Evolutionary conservation across 1,140 invertebrate genomes (phyloP).

Genomic region (Palaemon carinicauda): DNA sequence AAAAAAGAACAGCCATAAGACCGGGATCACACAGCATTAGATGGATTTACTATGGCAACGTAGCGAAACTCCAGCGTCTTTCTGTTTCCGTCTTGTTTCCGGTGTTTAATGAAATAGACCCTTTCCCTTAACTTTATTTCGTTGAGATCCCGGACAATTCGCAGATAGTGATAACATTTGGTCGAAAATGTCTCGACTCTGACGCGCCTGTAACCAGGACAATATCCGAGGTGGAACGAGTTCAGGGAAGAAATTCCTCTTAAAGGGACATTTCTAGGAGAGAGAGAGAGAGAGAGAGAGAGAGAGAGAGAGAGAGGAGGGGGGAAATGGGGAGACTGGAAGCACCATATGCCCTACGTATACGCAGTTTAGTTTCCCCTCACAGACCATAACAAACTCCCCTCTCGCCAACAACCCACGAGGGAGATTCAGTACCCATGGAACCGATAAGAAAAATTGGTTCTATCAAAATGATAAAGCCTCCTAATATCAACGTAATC

Average conservation of each 20-base stretch:
- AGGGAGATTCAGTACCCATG: conserved; percentile 31
- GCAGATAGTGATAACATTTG: too few species aligned
- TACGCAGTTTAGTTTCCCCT: conserved; percentile 32
- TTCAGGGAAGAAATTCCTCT: too few species aligned
- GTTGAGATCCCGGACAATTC: background rate
- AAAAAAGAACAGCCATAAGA: too few species aligned
- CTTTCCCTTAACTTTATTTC: background rate
- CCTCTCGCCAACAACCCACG: conserved; percentile 37
- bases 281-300: conserved; percentile 39
- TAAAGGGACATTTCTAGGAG: background rate
- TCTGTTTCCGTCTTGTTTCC: background rate
- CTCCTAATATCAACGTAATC: conserved; percentile 54
- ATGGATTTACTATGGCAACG: too few species aligned
- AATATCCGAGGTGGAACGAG: too few species aligned
- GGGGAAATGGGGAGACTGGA: background rate
- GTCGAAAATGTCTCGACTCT: too few species aligned
- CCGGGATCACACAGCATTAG: too few species aligned
- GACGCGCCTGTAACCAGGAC: too few species aligned
- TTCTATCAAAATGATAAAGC: conserved; percentile 57
- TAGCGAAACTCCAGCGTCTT: background rate
- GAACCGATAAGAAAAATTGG: conserved; percentile 57
- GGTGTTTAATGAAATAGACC: background rate
- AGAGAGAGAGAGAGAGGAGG: conserved; percentile 17
- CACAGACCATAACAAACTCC: conserved; percentile 40
- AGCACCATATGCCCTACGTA: conserved; percentile 33